Percentiles rank a stretch among this genome's conserved stretches.
Conservation (phyloP, 2,888 invertebrate genomes). For the Stenoptilia bipunctidactyla region DNA sequence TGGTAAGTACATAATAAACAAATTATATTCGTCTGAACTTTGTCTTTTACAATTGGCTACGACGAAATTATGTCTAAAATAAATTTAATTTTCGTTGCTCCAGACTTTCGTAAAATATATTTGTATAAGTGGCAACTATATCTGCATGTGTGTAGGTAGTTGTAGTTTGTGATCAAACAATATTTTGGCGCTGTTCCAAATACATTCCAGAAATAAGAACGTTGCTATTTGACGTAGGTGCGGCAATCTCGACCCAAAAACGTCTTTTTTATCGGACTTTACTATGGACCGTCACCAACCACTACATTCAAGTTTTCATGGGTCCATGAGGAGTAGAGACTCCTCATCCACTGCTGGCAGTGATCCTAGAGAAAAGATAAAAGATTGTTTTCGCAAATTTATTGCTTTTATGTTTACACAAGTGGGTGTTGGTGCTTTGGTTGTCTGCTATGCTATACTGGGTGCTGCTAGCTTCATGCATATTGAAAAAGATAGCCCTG, state of each 20-base stretch:
- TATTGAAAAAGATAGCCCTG: conserved; percentile 77
- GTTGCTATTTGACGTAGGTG: conserved; percentile 24
- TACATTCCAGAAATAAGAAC: conserved; percentile 43
- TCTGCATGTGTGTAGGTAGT: too few species aligned
- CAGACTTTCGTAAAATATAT: too few species aligned
- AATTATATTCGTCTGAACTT: too few species aligned
- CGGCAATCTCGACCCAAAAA: conserved; percentile 3
- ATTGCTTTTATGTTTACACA: conserved; percentile 94
- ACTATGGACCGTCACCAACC: conserved; percentile 46
- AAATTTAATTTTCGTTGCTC: too few species aligned
- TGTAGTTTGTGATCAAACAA: conserved; percentile 37
- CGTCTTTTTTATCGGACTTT: background rate
- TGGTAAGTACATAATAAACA: too few species aligned
- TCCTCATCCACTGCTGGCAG: conserved; percentile 76
- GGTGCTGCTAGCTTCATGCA: conserved; percentile 86
- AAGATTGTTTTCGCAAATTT: conserved; percentile 87
- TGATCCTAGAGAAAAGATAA: conserved; percentile 81
- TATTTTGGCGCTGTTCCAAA: conserved; percentile 43
- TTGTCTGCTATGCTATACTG: conserved; percentile 88
- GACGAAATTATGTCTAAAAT: too few species aligned
- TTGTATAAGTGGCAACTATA: too few species aligned
- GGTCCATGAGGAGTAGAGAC: conserved; percentile 75
- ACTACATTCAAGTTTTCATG: conserved; percentile 59
- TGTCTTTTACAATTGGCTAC: too few species aligned
- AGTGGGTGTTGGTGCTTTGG: conserved; percentile 89